phyloP scores from a whole-genome alignment of 2,888 invertebrate species.

The Phyllotreta cruciferae region DNA sequence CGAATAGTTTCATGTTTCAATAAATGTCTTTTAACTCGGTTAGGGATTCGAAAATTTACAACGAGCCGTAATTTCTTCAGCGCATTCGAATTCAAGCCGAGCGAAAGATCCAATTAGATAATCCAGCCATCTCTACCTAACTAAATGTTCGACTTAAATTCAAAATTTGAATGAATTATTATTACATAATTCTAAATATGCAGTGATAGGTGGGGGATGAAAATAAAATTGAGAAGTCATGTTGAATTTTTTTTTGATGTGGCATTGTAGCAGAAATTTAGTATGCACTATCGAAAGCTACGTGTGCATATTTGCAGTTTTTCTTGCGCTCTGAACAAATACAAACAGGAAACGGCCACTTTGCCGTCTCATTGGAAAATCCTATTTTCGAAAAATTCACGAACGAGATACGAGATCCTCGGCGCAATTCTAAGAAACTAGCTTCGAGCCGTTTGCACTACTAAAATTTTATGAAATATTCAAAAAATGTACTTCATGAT shows the following conservation, averaged over 20 bases:
- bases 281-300: too few relatives aligned
- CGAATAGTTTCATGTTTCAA: slow-evolving; percentile 17
- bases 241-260: too few relatives aligned
- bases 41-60: not conserved
- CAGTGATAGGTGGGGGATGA: too few relatives aligned
- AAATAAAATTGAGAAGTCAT: too few relatives aligned
- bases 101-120: too few relatives aligned
- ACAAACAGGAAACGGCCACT: slow-evolving; percentile 4
- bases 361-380: not conserved
- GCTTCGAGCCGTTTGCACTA: slow-evolving; percentile 10
- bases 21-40: not conserved
- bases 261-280: too few relatives aligned
- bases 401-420: not conserved
- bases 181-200: too few relatives aligned
- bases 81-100: too few relatives aligned
- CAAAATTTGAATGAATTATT: too few relatives aligned
- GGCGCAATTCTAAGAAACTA: slow-evolving; percentile 7
- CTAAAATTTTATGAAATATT: slow-evolving; percentile 25
- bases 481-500: slow-evolving; percentile 23
- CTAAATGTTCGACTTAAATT: too few relatives aligned
- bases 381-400: slow-evolving; percentile 4
- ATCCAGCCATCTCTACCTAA: too few relatives aligned
- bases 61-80: not conserved
- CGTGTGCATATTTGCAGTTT: too few relatives aligned
- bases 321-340: not conserved